Conservation (phyloP, 2,113 vertebrate genomes). For the Strigops habroptila region DNA sequence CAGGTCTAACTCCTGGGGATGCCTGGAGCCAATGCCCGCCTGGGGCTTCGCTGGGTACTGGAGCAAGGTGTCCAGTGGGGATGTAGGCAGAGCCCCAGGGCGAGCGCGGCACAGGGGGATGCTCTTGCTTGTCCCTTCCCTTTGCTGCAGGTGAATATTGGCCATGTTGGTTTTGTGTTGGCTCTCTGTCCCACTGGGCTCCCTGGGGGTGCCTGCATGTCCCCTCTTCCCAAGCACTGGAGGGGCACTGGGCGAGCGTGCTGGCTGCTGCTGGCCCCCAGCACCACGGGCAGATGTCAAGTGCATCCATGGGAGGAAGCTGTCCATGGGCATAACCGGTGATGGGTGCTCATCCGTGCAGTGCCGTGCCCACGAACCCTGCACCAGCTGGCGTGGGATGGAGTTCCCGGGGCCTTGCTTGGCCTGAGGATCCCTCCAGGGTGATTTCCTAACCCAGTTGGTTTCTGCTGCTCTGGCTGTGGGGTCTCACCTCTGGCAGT, state of each 20-base stretch:
- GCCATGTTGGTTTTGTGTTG: accelerated
- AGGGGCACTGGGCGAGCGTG: accelerated
- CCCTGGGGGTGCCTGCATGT: accelerated
- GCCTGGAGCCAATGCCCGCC: accelerated
- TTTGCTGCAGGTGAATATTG: background rate
- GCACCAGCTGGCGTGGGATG: background rate
- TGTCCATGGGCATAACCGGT: background rate
- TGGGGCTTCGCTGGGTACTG: accelerated
- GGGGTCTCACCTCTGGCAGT: background rate
- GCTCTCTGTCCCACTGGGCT: accelerated
- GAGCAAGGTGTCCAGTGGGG: background rate
- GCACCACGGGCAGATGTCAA: background rate
- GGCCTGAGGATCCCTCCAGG: background rate
- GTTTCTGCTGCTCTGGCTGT: accelerated
- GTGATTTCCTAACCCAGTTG: accelerated
- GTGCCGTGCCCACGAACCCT: background rate
- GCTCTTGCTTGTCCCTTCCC: background rate
- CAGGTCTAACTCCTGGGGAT: background rate
- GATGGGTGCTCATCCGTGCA: background rate
- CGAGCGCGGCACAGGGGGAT: accelerated
- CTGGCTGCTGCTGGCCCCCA: background rate
- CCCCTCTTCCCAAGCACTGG: background rate
- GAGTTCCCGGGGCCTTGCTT: background rate
- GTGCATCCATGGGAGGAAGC: background rate
- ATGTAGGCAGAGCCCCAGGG: background rate